Evolutionary conservation across 2,797 vertebrate genomes (phyloP).

Genomic region (Squalus acanthias): DNA sequence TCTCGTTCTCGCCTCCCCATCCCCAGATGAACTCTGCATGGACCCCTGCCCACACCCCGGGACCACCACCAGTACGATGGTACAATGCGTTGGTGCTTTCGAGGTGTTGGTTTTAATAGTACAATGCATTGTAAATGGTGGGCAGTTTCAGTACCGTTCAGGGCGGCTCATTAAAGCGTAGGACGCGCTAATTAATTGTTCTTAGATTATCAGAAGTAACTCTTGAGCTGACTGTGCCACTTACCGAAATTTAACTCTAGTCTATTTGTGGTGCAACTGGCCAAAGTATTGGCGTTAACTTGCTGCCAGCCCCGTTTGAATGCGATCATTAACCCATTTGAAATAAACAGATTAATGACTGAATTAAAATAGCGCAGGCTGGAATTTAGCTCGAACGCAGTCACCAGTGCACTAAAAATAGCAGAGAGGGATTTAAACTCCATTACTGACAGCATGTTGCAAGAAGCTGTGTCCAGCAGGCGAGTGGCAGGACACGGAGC

Average conservation of each 20-base stretch:
- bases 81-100: not conserved
- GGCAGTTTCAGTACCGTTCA: not conserved
- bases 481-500: not conserved
- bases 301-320: not conserved
- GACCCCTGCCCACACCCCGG: too few species aligned
- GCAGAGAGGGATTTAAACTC: not conserved
- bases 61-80: not conserved
- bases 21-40: not conserved
- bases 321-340: slow-evolving; percentile 1
- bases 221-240: not conserved
- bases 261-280: not conserved
- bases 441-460: not conserved
- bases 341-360: slow-evolving; percentile 26
- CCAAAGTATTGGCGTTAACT: not conserved
- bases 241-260: too few species aligned
- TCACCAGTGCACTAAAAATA: slow-evolving; percentile 4
- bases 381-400: slow-evolving; percentile 7
- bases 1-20: not conserved
- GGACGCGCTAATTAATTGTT: not conserved
- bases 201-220: not conserved
- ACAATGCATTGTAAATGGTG: not conserved
- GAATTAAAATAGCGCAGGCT: not conserved
- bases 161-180: not conserved
- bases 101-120: not conserved
- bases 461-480: not conserved